phyloP scores from a whole-genome alignment of 1,140 invertebrate genomes.

The Macrobrachium nipponense region DNA sequence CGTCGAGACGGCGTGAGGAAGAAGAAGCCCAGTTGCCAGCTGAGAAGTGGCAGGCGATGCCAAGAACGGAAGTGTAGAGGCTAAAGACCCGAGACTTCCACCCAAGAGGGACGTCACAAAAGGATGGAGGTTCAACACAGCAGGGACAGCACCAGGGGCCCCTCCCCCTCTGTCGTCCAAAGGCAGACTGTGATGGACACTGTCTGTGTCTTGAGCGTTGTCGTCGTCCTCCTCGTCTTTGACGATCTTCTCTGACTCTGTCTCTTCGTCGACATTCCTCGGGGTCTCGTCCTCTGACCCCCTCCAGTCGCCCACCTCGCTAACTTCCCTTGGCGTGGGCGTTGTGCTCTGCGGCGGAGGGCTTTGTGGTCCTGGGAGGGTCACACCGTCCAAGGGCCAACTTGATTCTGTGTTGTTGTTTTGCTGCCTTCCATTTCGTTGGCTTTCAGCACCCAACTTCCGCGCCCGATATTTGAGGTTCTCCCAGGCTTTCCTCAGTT shows the following conservation, averaged over 20 bases:
- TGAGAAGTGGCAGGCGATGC: constrained; percentile 38
- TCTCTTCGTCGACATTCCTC: constrained; percentile 26
- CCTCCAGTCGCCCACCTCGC: constrained; percentile 32
- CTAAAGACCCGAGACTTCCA: constrained; percentile 39
- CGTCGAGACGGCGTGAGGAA: constrained; percentile 40
- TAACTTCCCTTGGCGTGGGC: constrained; percentile 8
- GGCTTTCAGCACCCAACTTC: constrained; percentile 53
- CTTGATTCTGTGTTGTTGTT: constrained; percentile 26
- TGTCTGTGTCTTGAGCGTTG: constrained; percentile 8
- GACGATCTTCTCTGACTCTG: constrained; percentile 33
- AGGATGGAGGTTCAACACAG: constrained; percentile 52
- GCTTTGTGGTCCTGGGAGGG: constrained; percentile 21
- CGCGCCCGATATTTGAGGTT: constrained; percentile 60
- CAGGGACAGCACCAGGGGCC: not conserved
- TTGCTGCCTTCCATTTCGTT: constrained; percentile 36
- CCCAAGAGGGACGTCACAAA: constrained; percentile 50
- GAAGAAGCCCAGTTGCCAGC: constrained; percentile 38
- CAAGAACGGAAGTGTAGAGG: constrained; percentile 48
- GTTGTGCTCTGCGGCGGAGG: not conserved
- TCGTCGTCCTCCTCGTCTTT: constrained; percentile 46
- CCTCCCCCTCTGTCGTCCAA: constrained; percentile 8
- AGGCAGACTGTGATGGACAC: constrained; percentile 2
- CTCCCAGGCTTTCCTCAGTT: constrained; percentile 61
- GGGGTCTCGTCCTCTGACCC: constrained; percentile 34
- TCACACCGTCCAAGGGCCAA: constrained; percentile 53